Base-by-base conservation (phyloP, 2,113 vertebrate genomes). In the Amphiprion percula region DNA sequence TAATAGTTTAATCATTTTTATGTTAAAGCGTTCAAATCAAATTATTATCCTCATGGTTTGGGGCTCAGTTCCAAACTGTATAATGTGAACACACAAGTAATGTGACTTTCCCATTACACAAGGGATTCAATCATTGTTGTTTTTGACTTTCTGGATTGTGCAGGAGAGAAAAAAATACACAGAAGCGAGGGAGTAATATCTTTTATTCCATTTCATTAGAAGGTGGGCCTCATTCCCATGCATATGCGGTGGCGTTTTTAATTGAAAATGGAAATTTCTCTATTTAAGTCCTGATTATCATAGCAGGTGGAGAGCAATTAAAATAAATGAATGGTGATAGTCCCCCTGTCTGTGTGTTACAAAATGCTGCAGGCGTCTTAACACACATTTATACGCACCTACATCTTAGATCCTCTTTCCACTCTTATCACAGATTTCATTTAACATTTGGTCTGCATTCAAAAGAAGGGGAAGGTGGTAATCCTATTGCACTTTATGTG, bases 251-350 rank as follows among this genome's bases (percentile, higher is more conserved):
- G 33, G 65, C 77, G 79, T 60, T 82, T 92, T 91, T 92, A 90
- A 93, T 90, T 94, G 92, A 93, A 92, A 94, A 93, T 92, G 87
- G 86, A 94, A 94, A 93, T 92, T 86, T 87, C 80, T 89, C 90
- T 84, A 87, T 93, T 90, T 90, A 91, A 90, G 87, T 84, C 69
- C 77, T 82, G 81, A 93, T 93, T 91, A 91, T 84, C 86, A 91
- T 90, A 90, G 89, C 88, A 94, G 86, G 80, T 91, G 82, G 86
- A 91, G 89, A 82, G 89, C 83, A 93, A 93, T 94, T 94, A 89
- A 89, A 90, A 92, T 93, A 88, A 89, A 92, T 93, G 82, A 91
- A 91, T 88, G 74, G 87, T 46, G 84, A 91, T 89, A 64, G 77
- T 73, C 74, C 73, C 70, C 68, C 58, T 86, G 87, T 87, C 78